Evolutionary conservation across 2,113 vertebrate species (phyloP).

Genomic region (Cyprinus carpio): DNA sequence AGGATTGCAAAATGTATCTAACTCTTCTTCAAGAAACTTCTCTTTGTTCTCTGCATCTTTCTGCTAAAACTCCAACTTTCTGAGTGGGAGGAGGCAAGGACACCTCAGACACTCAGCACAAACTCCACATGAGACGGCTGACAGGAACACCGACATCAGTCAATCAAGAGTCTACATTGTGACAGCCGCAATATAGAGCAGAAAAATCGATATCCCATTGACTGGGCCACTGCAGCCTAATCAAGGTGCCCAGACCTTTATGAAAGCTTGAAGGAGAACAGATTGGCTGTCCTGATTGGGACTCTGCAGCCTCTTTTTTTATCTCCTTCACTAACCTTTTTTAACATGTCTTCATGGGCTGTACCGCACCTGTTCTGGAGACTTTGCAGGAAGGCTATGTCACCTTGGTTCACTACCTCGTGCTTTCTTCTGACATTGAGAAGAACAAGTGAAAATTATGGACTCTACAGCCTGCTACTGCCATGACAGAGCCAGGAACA

Average conservation of each 20-base stretch:
- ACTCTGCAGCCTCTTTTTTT: constrained; percentile 7
- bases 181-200: constrained; percentile 72
- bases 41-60: neutral
- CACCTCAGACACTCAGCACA: constrained; percentile 62
- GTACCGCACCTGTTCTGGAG: constrained; percentile 66
- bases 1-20: no score
- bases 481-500: constrained; percentile 32
- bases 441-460: constrained; percentile 36
- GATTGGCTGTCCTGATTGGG: constrained; percentile 68
- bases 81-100: constrained; percentile 49
- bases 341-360: constrained; percentile 61
- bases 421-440: constrained; percentile 72
- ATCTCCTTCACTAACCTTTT: constrained; percentile 50
- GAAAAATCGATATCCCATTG: constrained; percentile 78
- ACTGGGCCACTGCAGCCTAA: constrained; percentile 71
- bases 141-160: constrained; percentile 69
- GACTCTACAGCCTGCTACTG: constrained; percentile 14
- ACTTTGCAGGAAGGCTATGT: constrained; percentile 65
- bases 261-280: constrained; percentile 66
- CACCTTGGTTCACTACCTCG: constrained; percentile 74
- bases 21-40: neutral
- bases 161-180: constrained; percentile 73
- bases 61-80: neutral
- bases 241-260: constrained; percentile 67
- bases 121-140: constrained; percentile 61